Base-by-base conservation (phyloP, 2,797 vertebrate species). In the Erpetoichthys calabaricus region DNA sequence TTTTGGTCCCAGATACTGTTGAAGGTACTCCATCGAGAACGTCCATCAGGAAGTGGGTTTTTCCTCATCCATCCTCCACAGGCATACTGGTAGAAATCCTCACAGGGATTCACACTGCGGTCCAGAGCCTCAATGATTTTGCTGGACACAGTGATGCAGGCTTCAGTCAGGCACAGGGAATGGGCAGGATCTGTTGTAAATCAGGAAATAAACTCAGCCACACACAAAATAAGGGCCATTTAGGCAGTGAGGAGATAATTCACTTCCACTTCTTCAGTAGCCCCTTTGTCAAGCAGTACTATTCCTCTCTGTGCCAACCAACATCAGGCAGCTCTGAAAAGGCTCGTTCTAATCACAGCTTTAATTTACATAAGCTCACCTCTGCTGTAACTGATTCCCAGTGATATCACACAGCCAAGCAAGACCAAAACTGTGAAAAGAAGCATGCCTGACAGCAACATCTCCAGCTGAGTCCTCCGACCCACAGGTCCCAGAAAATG, bases 1-100 rank as follows among this genome's bases (percentile, higher is more conserved):
- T 98, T 98, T 78, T 98, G 91, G 71, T 97, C 93, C 92, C 92
- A 94, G 76, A 98, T 90, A 74, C 88, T 92, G 82, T 96, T 97
- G 76, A 98, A 97, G 8, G 91, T 97, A 72, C 91, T 97, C 94
- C 95, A 98, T 47, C 92, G 89, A 3, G 95, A 94, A 1, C 86
- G 89, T 4, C 93, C 94, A 0, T 91, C 90, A 0, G 95, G 93
- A 57, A 98, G 81, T 0, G 95, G 94, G 75, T 98, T 98, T 61
- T 90, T 90, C 65, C 83, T 87, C 68, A 94, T 90, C 95, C 94
- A 98, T 43, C 94, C 95, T 3, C 95, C 95, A 0, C 95, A 98
- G 0, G 95, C 89, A 9, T 90, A 98, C 73, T 91, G 91, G 74
- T 97, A 98, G 76, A 98, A 98, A 74, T 98, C 94, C n/a, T 90